Evolutionary conservation across 2,113 vertebrate genomes (phyloP).

Genomic region (Eclectus roratus): DNA sequence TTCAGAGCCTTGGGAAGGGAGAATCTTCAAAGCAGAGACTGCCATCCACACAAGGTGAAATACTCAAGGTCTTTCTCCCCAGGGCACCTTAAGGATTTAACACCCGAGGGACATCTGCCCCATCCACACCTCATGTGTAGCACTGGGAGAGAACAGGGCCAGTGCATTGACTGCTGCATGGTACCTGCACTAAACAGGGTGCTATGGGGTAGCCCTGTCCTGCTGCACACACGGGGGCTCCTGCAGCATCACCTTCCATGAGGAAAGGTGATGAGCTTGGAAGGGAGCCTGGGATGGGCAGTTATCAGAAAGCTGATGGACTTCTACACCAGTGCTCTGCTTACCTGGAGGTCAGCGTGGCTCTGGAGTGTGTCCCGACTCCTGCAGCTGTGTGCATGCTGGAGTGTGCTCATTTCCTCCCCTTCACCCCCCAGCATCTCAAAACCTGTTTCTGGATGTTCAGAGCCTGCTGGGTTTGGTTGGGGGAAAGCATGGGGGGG

Average conservation of each 20-base stretch:
- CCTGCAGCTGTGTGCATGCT: not conserved
- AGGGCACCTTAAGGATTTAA: not conserved
- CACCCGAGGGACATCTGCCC: not conserved
- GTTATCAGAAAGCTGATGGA: not conserved
- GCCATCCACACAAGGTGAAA: accelerated
- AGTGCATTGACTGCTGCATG: accelerated
- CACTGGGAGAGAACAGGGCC: not conserved
- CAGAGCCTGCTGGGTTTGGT: not conserved
- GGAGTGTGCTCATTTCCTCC: not conserved
- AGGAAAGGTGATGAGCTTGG: not conserved
- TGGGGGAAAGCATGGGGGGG: not conserved
- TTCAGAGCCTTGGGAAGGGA: not conserved
- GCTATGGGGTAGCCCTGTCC: accelerated
- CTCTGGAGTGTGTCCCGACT: not conserved
- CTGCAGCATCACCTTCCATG: not conserved
- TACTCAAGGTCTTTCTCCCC: not conserved
- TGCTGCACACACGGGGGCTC: not conserved
- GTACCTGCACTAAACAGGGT: accelerated
- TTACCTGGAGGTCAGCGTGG: accelerated
- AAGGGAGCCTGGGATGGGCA: not conserved
- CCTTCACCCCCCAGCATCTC: not conserved
- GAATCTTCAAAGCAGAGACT: not conserved
- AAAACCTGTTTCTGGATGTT: not conserved
- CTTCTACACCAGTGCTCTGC: accelerated
- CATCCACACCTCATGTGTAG: accelerated